These are phyloP conservation scores for Apodemia duryi DNA, from an alignment of 2,888 invertebrate genomes.

Conservation along the genomic window DNA sequence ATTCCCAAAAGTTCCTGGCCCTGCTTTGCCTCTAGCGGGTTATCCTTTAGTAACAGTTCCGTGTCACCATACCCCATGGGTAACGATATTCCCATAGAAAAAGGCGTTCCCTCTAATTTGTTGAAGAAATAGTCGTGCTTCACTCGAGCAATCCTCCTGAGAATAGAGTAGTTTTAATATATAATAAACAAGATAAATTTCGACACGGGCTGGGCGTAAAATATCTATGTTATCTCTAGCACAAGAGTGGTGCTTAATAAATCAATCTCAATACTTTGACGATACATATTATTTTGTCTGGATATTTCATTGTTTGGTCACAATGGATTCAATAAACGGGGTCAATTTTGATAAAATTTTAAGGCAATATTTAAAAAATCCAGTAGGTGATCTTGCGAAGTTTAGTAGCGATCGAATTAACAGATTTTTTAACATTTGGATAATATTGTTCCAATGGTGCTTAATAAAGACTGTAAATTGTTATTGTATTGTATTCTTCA, in stretches of 20 bases:
- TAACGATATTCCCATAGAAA: constrained; percentile 90
- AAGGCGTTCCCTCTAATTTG: constrained; percentile 90
- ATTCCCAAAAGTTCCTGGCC: constrained; percentile 82
- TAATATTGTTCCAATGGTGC: no score
- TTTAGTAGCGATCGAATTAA: no score
- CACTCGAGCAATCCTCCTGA: constrained; percentile 85
- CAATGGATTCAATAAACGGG: background rate
- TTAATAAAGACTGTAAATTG: no score
- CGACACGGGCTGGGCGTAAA: no score
- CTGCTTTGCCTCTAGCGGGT: constrained; percentile 84
- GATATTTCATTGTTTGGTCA: no score
- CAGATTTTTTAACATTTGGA: background rate
- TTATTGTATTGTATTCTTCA: no score
- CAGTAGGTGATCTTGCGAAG: no score
- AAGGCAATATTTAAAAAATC: no score
- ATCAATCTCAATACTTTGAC: no score
- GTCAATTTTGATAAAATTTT: background rate
- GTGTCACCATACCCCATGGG: constrained; percentile 89
- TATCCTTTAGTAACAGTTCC: constrained; percentile 87
- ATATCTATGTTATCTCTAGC: no score
- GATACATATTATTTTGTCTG: no score
- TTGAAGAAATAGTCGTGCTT: constrained; percentile 91
- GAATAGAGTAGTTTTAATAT: constrained; percentile 23
- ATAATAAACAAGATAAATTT: background rate
- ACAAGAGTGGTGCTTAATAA: no score